Conservation (phyloP, 2,113 vertebrate species). For the Circaetus cinerascens region DNA sequence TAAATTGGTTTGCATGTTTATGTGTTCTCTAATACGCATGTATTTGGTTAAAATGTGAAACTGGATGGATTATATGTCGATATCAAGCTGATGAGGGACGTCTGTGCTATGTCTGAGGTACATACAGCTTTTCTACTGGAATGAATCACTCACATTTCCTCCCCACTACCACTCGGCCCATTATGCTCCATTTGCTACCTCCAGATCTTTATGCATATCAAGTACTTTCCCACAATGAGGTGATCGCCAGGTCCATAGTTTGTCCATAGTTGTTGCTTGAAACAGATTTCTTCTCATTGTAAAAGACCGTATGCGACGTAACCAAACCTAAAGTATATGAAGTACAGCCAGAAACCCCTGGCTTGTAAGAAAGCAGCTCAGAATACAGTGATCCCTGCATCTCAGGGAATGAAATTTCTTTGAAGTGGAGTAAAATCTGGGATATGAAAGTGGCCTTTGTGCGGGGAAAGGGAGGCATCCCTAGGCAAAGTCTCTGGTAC, state of each 20-base stretch:
- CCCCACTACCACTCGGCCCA: background rate
- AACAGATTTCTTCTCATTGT: background rate
- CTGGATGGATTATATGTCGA: background rate
- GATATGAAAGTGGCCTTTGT: background rate
- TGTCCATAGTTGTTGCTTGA: background rate
- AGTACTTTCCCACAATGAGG: background rate
- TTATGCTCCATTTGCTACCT: background rate
- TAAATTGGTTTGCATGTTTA: background rate
- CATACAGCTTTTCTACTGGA: background rate
- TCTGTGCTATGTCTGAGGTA: background rate
- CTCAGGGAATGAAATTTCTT: background rate
- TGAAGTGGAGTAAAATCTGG: background rate
- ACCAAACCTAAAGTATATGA: background rate
- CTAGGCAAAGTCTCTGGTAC: background rate
- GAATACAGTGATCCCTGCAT: background rate
- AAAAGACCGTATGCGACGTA: background rate
- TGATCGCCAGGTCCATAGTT: background rate
- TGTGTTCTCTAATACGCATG: background rate
- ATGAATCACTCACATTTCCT: background rate
- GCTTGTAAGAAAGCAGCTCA: background rate
- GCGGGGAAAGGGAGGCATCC: background rate
- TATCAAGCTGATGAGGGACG: background rate
- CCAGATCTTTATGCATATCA: background rate
- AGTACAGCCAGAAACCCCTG: background rate
- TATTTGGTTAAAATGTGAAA: background rate